Evolutionary conservation across 1,140 invertebrate genomes (phyloP).

Genomic region (Popillia japonica): DNA sequence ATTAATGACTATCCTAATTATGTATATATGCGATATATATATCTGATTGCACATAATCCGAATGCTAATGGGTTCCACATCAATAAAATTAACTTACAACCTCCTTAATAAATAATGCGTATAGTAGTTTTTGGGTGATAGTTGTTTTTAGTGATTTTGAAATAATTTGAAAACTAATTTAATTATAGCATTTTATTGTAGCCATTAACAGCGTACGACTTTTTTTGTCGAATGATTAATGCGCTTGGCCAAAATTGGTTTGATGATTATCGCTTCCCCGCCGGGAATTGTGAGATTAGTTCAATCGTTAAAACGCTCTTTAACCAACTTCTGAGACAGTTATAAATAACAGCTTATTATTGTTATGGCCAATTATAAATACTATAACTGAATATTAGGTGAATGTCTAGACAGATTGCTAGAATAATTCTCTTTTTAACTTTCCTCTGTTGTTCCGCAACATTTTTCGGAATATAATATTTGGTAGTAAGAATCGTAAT

Average conservation of each 20-base stretch:
- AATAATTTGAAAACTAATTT: slow-evolving; percentile 7
- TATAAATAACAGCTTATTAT: neutral
- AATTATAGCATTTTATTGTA: neutral
- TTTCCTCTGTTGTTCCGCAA: neutral
- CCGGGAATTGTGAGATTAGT: neutral
- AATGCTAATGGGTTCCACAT: neutral
- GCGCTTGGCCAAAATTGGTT: neutral
- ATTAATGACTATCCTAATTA: neutral
- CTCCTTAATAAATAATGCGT: neutral
- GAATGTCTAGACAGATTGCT: neutral
- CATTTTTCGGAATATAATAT: no score
- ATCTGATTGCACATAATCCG: neutral
- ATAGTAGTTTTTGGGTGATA: neutral
- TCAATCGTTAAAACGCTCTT: neutral
- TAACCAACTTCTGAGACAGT: slow-evolving; percentile 2
- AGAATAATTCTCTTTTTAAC: neutral
- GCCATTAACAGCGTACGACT: neutral
- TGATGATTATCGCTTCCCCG: neutral
- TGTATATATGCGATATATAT: neutral
- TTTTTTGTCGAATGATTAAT: slow-evolving; percentile 12
- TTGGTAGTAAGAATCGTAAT: no score
- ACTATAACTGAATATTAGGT: neutral
- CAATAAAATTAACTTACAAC: neutral
- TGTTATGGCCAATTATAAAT: neutral
- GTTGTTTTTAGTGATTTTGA: neutral